Base-by-base conservation (phyloP, 1,140 invertebrate genomes). In the Thrips palmi region DNA sequence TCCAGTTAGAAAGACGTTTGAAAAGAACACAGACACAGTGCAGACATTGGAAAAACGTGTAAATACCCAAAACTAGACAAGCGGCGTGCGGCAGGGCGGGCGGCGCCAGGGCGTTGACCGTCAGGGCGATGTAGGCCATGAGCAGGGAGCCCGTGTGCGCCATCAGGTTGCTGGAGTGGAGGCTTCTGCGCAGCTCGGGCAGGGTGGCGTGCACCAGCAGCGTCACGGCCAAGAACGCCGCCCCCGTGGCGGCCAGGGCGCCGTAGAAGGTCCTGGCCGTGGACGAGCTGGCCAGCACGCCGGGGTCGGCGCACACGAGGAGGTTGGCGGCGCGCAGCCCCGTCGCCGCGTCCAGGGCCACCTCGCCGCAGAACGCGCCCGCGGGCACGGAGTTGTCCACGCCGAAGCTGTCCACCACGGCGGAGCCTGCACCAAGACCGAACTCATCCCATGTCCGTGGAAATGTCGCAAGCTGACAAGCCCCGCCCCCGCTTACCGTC, bases 131-230 rank as follows among this genome's bases (percentile, higher is more conserved):
- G 29, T 45, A 45, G 8, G 40, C 39, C 20, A 43, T 39, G 23
- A 47, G 31, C 20, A 45, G 18, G 29, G 38, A 45, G 8, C 33
- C 35, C 14, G 43, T 37, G 24, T 47, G 46, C 4, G 41, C 37
- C 7, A 45, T 41, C 22, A 47, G 30, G 28, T 43, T 43, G 19
- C 41, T 20, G 3, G 44, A 43, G 34, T 45, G 44, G 3, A 45
- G 25, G 11, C 39, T 41, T 32, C 38, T 43, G 15, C 46, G 37
- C 8, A 48, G 38, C 24, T 47, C 43, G 7, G 42, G 40, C 14
- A 48, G 40, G n/a, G 40, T 34, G 14, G 40, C 43, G 29, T 47
- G 43, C n/a, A 48, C 38, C 11, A 42, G 25, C 6, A 48, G 30
- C 12, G 47, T 47, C 10, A 45, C 15, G 8, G 37, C 34, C 20